Conservation (phyloP, 2,888 invertebrate genomes). For the Stenichneumon culpator region DNA sequence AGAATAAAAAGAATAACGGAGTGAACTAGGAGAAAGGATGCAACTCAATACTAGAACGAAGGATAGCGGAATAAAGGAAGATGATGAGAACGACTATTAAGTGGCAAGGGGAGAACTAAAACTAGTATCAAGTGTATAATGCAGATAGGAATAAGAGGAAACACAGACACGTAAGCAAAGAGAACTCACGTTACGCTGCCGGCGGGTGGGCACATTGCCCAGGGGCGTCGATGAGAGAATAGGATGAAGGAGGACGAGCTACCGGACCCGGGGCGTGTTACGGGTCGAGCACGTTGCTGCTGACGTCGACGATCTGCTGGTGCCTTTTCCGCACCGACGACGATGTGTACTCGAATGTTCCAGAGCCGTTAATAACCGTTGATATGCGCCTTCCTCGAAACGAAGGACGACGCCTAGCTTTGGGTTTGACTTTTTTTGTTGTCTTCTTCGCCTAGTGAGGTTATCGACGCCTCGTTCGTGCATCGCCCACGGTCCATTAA, state of each 20-base stretch:
- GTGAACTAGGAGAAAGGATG: constrained; percentile 1
- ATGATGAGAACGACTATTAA: background rate
- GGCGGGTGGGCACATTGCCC: constrained; percentile 85
- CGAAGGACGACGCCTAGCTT: constrained; percentile 25
- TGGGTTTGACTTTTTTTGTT: constrained; percentile 75
- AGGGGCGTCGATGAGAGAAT: constrained; percentile 83
- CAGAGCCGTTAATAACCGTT: constrained; percentile 11
- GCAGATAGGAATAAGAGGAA: background rate
- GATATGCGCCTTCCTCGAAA: constrained; percentile 9
- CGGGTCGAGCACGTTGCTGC: constrained; percentile 70
- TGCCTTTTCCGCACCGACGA: constrained; percentile 72
- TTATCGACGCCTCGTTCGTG: constrained; percentile 76
- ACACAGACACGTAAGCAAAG: constrained; percentile 13
- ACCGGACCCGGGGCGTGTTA: constrained; percentile 81
- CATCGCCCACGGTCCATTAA: constrained; percentile 75
- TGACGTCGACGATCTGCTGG: constrained; percentile 69
- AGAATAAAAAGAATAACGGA: constrained; percentile 1
- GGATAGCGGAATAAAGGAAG: background rate
- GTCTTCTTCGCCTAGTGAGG: constrained; percentile 75
- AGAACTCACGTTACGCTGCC: constrained; percentile 84
- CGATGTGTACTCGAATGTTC: constrained; percentile 71
- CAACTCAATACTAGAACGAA: constrained; percentile 17
- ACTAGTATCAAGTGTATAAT: background rate
- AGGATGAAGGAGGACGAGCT: constrained; percentile 82
- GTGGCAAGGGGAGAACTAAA: background rate